Percentiles rank a stretch among this genome's conserved stretches.
Conservation (phyloP, 2,888 invertebrate genomes). For the Cactoblastis cactorum region DNA sequence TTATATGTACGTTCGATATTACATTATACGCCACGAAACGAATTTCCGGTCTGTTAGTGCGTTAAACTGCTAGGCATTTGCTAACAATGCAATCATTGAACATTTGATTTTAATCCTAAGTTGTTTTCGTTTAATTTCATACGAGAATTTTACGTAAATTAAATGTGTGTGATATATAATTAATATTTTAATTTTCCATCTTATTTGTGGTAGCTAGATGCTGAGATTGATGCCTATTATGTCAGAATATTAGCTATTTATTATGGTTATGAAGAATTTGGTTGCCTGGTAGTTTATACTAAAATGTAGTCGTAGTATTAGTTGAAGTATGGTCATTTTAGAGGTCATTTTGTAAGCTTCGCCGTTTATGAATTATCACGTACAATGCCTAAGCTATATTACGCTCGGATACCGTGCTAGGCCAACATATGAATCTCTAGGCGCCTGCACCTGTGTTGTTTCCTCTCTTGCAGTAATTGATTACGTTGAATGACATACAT, state of each 20-base stretch:
- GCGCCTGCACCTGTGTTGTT: neutral
- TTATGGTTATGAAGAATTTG: slow-evolving; percentile 59
- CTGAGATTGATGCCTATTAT: slow-evolving; percentile 51
- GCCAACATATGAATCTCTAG: slow-evolving; percentile 13
- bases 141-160: slow-evolving; percentile 57
- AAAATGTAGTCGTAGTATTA: slow-evolving; percentile 57
- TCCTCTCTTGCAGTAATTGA: neutral
- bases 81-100: slow-evolving; percentile 47
- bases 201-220: slow-evolving; percentile 69
- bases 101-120: slow-evolving; percentile 37
- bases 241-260: slow-evolving; percentile 68
- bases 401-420: slow-evolving; percentile 15
- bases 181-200: slow-evolving; percentile 57
- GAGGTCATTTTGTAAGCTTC: slow-evolving; percentile 60
- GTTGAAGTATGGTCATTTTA: slow-evolving; percentile 55
- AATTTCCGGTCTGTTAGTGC: slow-evolving; percentile 44
- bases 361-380: slow-evolving; percentile 48
- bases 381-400: slow-evolving; percentile 31
- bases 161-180: slow-evolving; percentile 70
- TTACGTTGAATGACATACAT: slow-evolving; percentile 1
- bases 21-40: slow-evolving; percentile 58
- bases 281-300: slow-evolving; percentile 60
- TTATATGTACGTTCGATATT: slow-evolving; percentile 62
- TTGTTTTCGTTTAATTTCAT: slow-evolving; percentile 40
- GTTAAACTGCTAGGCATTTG: slow-evolving; percentile 49